These are phyloP conservation scores for Coccyzus lansbergi DNA, from an alignment of 2,797 vertebrate genomes.

Conservation along the genomic window DNA sequence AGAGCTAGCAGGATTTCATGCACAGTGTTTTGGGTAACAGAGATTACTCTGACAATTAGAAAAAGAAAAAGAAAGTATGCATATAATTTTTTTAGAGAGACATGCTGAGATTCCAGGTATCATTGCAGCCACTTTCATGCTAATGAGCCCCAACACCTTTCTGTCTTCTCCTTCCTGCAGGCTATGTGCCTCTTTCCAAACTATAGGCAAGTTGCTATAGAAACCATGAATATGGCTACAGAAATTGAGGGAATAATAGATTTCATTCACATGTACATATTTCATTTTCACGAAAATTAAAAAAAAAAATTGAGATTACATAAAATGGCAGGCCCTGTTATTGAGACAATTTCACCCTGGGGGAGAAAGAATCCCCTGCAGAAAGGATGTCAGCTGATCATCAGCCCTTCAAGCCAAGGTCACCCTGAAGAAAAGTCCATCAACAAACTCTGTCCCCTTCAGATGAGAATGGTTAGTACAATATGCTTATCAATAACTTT, in stretches of 20 bases:
- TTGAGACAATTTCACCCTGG: background rate
- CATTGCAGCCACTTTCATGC: background rate
- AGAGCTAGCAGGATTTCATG: background rate
- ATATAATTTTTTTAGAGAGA: background rate
- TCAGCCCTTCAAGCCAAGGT: background rate
- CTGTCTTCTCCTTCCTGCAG: background rate
- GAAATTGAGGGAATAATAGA: background rate
- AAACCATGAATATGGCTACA: conserved; percentile 3
- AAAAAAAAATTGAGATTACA: background rate
- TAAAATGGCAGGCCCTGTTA: background rate
- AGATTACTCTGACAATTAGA: background rate
- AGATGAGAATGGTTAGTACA: background rate
- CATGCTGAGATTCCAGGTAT: background rate
- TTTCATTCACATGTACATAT: background rate
- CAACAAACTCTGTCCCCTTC: background rate
- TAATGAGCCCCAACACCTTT: background rate
- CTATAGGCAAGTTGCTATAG: conserved; percentile 29
- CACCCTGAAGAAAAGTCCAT: background rate
- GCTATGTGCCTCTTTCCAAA: background rate
- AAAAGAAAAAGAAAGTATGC: background rate
- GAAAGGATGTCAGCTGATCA: background rate
- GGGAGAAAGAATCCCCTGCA: background rate
- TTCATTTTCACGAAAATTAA: background rate
- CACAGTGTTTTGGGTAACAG: background rate
- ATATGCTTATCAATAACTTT: background rate